Conservation (phyloP, 2,113 vertebrate genomes). For the Oreamnos americanus region DNA sequence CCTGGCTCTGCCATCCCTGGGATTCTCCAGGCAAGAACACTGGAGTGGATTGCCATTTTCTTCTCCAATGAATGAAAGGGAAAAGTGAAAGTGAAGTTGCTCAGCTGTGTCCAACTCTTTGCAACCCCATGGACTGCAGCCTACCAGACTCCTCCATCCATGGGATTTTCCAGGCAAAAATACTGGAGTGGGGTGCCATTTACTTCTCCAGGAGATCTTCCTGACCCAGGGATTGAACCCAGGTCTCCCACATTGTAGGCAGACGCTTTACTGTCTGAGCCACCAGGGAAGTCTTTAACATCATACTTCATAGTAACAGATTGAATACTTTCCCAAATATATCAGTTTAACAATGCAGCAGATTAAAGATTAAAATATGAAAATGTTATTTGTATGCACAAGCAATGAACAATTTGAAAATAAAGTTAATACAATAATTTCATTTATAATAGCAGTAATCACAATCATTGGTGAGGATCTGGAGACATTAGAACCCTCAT, state of each 20-base stretch:
- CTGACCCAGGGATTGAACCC: neutral
- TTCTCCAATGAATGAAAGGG: neutral
- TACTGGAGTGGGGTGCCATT: neutral
- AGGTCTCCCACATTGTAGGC: neutral
- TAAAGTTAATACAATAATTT: neutral
- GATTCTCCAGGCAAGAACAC: neutral
- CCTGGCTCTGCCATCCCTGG: fast-evolving
- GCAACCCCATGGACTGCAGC: neutral
- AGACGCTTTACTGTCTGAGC: neutral
- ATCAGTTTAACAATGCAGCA: neutral
- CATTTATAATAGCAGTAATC: neutral
- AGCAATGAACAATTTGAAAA: neutral
- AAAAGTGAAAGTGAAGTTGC: neutral
- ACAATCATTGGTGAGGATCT: neutral
- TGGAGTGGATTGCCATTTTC: neutral
- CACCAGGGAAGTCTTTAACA: neutral
- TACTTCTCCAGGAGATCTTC: neutral
- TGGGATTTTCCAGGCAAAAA: neutral
- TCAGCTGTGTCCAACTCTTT: neutral
- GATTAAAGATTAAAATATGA: neutral
- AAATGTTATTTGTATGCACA: neutral
- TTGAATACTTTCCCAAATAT: neutral
- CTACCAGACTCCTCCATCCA: neutral
- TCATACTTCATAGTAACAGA: neutral
- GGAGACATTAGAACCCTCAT: neutral